Evolutionary conservation across 2,797 vertebrate genomes (phyloP), one percentile per base, ranked within the genome.

Genomic region (Hydrolagus colliei): DNA sequence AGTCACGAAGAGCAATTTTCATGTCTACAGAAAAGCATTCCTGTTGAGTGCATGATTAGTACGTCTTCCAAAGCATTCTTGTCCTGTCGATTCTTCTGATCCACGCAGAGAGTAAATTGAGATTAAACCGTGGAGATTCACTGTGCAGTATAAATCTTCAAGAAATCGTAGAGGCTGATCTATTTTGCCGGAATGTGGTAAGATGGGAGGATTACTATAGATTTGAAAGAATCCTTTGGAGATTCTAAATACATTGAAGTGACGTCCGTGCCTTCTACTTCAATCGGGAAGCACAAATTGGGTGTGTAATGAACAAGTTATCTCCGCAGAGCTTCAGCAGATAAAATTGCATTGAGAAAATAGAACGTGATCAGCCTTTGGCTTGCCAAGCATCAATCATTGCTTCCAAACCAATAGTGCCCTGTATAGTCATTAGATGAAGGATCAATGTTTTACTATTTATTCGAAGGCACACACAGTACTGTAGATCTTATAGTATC

Each of bases 311-410:
- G 79, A 71, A 84, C 71, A 84, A 41, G n/a, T 84, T 84, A 20
- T 35, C 65, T 41, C 11, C 0, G 18, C 9, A 18, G 22, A 65
- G 27, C 32, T 84, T 84, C 79, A 52, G n/a, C 35, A 32, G 68
- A 84, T 71, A 35, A 71, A 68, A 68, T 71, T 4, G 41, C 71
- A 84, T 71, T 52, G 79, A 84, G 52, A 84, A 76, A 82, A 68
- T 10, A 67, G 63, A 14, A 82, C 10, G 32, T 84, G 67, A 84
- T 84, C 71, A 52, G 79, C 71, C 32, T 41, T 84, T 71, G 79
- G 32, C 32, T 35, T 41, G n/a, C n/a, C 22, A 35, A 63, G 14
- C 16, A 84, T 71, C 79, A 84, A 71, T 84, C 71, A 84, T 9
- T 71, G 65, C 9, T 11, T 52, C 65, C 18, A 12, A 35, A 18